phyloP scores from a whole-genome alignment of 2,113 vertebrate genomes.

The Lamprotornis superbus region DNA sequence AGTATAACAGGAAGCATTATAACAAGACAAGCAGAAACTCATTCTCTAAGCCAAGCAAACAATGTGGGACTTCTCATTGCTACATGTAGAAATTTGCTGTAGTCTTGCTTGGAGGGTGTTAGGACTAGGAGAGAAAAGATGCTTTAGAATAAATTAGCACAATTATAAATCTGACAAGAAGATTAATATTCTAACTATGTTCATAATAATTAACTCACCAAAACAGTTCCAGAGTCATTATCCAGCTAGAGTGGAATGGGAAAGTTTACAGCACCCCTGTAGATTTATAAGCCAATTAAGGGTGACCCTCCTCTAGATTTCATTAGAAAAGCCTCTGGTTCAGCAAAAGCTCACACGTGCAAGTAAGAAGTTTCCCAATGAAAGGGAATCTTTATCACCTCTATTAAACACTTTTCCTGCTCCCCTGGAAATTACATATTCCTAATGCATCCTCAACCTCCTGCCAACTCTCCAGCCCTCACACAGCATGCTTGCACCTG shows the following conservation, averaged over 20 bases:
- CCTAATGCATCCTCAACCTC: neutral
- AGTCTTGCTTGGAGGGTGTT: neutral
- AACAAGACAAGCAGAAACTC: neutral
- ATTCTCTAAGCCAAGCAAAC: neutral
- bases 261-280: conserved; percentile 37
- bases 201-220: conserved; percentile 51
- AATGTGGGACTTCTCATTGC: neutral
- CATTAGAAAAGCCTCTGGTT: conserved; percentile 36
- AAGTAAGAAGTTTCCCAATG: neutral
- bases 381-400: conserved; percentile 1
- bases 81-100: neutral
- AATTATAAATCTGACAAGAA: conserved; percentile 40
- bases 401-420: neutral
- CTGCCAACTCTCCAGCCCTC: neutral
- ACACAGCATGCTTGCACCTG: neutral
- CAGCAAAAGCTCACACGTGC: conserved; percentile 27
- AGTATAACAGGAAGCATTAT: neutral
- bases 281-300: conserved; percentile 62
- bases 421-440: neutral
- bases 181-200: conserved; percentile 54
- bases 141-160: conserved; percentile 29
- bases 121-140: neutral
- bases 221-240: conserved; percentile 48
- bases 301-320: conserved; percentile 16
- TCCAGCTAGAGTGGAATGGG: neutral